Evolutionary conservation across 2,113 vertebrate genomes (phyloP).

Genomic region (Brachypodius melanocephalos): DNA sequence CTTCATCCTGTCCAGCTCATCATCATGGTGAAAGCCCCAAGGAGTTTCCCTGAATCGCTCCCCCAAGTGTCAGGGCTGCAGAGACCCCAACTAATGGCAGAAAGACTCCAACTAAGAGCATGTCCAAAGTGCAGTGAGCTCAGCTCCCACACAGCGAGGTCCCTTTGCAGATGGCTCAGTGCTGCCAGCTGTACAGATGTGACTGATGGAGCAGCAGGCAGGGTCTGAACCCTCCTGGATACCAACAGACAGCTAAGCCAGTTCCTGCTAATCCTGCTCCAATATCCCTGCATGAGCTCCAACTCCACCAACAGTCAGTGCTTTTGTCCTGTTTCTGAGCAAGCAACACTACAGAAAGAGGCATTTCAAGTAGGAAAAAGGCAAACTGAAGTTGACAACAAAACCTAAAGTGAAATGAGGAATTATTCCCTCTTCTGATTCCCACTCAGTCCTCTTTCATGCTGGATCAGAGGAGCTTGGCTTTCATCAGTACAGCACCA

Average conservation of each 20-base stretch:
- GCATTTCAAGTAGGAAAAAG: background rate
- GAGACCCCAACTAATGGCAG: background rate
- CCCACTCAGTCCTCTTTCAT: conserved; percentile 14
- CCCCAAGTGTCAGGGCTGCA: background rate
- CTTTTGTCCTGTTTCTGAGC: background rate
- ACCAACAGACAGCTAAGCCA: background rate
- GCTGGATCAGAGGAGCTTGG: background rate
- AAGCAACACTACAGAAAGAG: background rate
- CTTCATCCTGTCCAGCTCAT: background rate
- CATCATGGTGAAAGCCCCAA: background rate
- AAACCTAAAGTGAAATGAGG: conserved; percentile 5
- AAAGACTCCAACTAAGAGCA: background rate
- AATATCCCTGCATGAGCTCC: accelerated
- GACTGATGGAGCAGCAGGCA: background rate
- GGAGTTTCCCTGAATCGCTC: background rate
- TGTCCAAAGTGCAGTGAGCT: accelerated
- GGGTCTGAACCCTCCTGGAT: background rate
- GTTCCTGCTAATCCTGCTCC: background rate
- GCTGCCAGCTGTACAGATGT: background rate
- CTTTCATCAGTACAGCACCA: conserved; percentile 21
- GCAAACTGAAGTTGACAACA: conserved; percentile 4
- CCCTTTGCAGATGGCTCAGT: background rate
- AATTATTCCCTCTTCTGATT: conserved; percentile 35
- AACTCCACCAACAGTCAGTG: background rate
- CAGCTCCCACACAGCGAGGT: accelerated